A percentile compares a stretch with the other conserved stretches of the same genome.
phyloP scores from a whole-genome alignment of 1,140 invertebrate genomes.

The Drosophila miranda region DNA sequence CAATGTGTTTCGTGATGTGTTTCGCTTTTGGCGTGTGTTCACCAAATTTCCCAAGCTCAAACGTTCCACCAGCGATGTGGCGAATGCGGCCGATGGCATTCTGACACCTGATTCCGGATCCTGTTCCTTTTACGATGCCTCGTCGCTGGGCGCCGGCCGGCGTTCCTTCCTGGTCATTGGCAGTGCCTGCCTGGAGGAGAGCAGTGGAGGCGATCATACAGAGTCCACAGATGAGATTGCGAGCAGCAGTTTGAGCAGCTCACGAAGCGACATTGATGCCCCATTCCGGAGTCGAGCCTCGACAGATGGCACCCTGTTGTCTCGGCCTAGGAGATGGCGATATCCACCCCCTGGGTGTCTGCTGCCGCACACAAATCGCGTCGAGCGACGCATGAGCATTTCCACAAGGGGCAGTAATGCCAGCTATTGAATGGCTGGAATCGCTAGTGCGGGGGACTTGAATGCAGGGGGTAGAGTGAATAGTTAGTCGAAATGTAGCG shows the following conservation, averaged over 20 bases:
- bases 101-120: conserved; percentile 69
- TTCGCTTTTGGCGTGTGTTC: conserved; percentile 87
- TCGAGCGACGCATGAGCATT: conserved; percentile 84
- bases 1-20: conserved; percentile 87
- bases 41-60: conserved; percentile 86
- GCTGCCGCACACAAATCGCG: conserved; percentile 80
- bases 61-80: conserved; percentile 84
- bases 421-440: conserved; percentile 80
- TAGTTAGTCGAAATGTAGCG: conserved; percentile 67
- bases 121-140: conserved; percentile 72
- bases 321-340: conserved; percentile 83
- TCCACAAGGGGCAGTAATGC: conserved; percentile 84
- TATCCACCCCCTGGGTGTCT: conserved; percentile 83
- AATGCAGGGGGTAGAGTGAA: conserved; percentile 9
- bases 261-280: conserved; percentile 68
- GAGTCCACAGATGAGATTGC: conserved; percentile 75
- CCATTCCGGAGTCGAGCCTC: conserved; percentile 86
- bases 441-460: background rate
- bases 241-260: conserved; percentile 65
- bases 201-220: conserved; percentile 56
- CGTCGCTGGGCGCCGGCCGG: conserved; percentile 57
- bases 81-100: conserved; percentile 56
- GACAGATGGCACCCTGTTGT: conserved; percentile 85
- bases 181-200: conserved; percentile 71
- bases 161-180: conserved; percentile 74